Evolutionary conservation across 1,140 invertebrate species (phyloP).

Genomic region (Heliconius eleuchia): DNA sequence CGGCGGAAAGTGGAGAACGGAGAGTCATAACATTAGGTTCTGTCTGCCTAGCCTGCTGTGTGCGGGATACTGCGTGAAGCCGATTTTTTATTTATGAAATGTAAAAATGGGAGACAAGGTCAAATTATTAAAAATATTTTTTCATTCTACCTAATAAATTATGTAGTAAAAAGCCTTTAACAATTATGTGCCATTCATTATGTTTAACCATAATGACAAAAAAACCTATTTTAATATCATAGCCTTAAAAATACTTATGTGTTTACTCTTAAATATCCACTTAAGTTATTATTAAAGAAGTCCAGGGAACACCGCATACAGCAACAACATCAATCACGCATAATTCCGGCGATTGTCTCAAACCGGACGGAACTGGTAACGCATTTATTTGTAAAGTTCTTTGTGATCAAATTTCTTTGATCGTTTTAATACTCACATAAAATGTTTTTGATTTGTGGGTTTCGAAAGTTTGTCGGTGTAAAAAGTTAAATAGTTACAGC

Average conservation of each 20-base stretch:
- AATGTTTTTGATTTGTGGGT: slow-evolving; percentile 15
- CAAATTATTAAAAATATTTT: no score
- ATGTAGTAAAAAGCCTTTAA: no score
- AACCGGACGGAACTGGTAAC: slow-evolving; percentile 26
- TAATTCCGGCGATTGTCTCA: slow-evolving; percentile 38
- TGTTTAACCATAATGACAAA: no score
- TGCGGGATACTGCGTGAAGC: no score
- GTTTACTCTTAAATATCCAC: not conserved
- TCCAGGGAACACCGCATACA: not conserved
- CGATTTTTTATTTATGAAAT: no score
- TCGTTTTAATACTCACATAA: not conserved
- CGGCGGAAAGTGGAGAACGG: no score
- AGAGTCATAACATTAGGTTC: no score
- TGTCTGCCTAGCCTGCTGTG: no score
- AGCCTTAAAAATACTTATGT: no score
- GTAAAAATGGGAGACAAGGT: not conserved
- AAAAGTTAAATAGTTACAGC: slow-evolving; percentile 4
- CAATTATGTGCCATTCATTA: no score
- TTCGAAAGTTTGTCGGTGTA: slow-evolving; percentile 15
- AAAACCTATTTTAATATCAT: no score
- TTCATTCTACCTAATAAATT: no score
- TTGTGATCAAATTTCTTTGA: slow-evolving; percentile 14
- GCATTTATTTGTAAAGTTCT: slow-evolving; percentile 16
- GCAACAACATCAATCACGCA: not conserved
- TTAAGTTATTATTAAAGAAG: slow-evolving; percentile 6